phyloP scores from a whole-genome alignment of 2,797 vertebrate species.

The Megalops cyprinoides region DNA sequence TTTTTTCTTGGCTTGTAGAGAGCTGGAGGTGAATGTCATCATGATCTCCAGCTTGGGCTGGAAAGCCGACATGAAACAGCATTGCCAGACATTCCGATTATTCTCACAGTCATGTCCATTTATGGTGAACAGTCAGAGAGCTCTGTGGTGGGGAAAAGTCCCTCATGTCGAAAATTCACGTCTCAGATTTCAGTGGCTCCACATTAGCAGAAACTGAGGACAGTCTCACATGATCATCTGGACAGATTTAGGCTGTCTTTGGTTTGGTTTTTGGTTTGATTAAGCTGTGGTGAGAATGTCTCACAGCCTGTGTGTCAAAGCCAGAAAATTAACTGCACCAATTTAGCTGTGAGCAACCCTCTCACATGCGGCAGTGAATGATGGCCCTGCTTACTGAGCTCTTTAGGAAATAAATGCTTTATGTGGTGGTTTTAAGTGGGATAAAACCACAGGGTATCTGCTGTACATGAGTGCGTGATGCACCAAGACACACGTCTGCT shows the following conservation, averaged over 20 bases:
- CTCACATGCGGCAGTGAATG: background rate
- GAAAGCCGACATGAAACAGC: background rate
- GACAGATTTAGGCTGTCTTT: background rate
- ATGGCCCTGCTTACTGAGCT: background rate
- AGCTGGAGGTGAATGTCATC: background rate
- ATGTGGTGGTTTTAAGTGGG: background rate
- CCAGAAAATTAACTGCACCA: background rate
- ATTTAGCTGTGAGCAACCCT: background rate
- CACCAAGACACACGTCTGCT: background rate
- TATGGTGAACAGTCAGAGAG: background rate
- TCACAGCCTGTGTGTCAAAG: too few relatives aligned
- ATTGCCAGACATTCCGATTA: background rate
- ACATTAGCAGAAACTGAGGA: background rate
- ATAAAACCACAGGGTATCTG: background rate
- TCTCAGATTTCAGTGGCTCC: background rate
- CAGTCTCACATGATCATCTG: background rate
- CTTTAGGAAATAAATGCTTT: background rate
- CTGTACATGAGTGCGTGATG: background rate
- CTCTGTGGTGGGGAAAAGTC: background rate
- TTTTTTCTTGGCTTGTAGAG: too few relatives aligned
- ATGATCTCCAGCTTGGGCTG: background rate
- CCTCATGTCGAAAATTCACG: background rate
- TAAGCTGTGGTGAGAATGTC: too few relatives aligned
- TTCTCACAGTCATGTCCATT: background rate
- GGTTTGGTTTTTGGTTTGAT: background rate